Base-by-base conservation (phyloP, 2,888 invertebrate genomes). In the Drosophila ezoana region DNA sequence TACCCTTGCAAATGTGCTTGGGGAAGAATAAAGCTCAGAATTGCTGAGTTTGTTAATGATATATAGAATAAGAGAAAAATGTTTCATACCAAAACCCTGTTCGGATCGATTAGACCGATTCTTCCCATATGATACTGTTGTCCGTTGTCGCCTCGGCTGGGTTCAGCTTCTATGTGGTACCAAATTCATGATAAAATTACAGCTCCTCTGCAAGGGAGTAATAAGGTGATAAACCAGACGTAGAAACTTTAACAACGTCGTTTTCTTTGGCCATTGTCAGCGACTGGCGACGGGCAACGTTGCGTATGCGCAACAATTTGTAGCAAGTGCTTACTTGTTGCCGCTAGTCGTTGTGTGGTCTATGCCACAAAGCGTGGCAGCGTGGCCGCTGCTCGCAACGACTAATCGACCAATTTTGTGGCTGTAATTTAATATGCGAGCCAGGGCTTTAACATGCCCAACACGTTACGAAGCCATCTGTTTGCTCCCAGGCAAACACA, bases 281-380 rank as follows among this genome's bases (percentile, higher is more conserved):
- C 47, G 41, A 47, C 35, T 5, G 45, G 62, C 61, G 37, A 14
- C 40, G 35, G 23, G 5, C 11, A 53, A 87, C 85, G 73, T 35
- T 73, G 89, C 84, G 87, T 88, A 88, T 83, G 87, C 89, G 84
- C 81, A 89, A 89, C 84, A 79, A 83, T 83, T 88, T 86, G 53
- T 43, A 51, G 60, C 41, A 40, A 33, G 45, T 32, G 54, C 44
- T 69, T 77, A 81, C 87, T 81, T 81, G 85, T 81, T 81, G 81
- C 83, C 62, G 66, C 6, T 20, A 33, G 41, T 11, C 43, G 33
- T 11, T 20, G 6, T 43, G 13, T 63, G 33, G 38, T 72, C 77
- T 76, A 65, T 65, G 79, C 63, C 64, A 64, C 76, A 67, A 61
- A 69, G 13, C 43, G 53, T 57, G 20, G 57, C 52, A 41, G 38